phyloP scores from a whole-genome alignment of 2,888 invertebrate genomes.

The Malacosoma neustria region DNA sequence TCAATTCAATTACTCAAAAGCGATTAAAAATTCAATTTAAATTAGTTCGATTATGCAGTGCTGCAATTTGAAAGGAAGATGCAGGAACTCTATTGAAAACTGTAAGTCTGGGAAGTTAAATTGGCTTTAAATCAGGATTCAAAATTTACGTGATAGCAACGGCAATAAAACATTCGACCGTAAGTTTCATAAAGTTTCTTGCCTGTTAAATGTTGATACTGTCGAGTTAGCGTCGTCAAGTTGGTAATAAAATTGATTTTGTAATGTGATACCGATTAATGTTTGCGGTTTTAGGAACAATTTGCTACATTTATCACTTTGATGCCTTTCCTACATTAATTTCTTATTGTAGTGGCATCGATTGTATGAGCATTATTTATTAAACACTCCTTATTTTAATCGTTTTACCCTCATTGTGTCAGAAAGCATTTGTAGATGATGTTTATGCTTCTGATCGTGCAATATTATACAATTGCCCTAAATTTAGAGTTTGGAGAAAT shows the following conservation, averaged over 20 bases:
- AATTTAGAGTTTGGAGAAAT: too few relatives aligned
- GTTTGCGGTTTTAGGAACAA: background rate
- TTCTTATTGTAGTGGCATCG: too few relatives aligned
- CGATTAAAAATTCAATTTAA: background rate
- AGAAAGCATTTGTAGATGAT: too few relatives aligned
- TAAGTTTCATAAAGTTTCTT: background rate
- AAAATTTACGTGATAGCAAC: slow-evolving; percentile 17
- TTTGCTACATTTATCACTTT: background rate
- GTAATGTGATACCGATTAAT: background rate
- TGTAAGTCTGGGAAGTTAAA: slow-evolving; percentile 27
- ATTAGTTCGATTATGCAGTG: background rate
- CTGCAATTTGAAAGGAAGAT: background rate
- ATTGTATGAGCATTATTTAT: too few relatives aligned
- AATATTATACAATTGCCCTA: too few relatives aligned
- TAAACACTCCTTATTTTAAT: too few relatives aligned
- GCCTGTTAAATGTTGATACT: background rate
- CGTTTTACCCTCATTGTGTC: too few relatives aligned
- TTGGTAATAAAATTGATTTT: background rate
- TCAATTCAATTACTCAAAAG: too few relatives aligned
- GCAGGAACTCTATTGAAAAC: slow-evolving; percentile 2
- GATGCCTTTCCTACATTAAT: too few relatives aligned
- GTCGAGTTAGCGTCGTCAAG: background rate
- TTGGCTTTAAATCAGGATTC: slow-evolving; percentile 33
- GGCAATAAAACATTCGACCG: background rate
- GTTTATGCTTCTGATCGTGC: too few relatives aligned